Evolutionary conservation across 1,140 invertebrate species (phyloP).

Genomic region (Antheraea pernyi): DNA sequence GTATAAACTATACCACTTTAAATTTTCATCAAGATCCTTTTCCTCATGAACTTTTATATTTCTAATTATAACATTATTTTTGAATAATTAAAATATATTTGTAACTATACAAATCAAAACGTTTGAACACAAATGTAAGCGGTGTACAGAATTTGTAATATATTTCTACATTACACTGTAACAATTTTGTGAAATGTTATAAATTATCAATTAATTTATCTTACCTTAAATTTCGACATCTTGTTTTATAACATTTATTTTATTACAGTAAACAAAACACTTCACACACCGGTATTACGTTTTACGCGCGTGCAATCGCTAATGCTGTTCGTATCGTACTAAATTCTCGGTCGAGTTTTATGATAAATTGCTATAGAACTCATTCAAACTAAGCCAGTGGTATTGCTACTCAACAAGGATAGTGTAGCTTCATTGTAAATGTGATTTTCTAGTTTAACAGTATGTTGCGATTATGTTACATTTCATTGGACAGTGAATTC

Average conservation of each 20-base stretch:
- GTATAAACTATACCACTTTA: too few species aligned
- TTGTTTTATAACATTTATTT: background rate
- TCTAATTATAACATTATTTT: too few species aligned
- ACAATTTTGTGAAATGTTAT: background rate
- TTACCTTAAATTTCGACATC: background rate
- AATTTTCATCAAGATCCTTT: too few species aligned
- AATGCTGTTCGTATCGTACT: background rate
- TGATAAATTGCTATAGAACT: background rate
- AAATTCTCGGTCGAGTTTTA: constrained; percentile 1
- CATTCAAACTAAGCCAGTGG: background rate
- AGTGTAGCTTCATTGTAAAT: background rate
- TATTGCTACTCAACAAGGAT: background rate
- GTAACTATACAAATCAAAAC: too few species aligned
- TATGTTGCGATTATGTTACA: too few species aligned
- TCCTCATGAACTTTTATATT: too few species aligned
- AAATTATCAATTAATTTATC: background rate
- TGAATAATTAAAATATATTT: too few species aligned
- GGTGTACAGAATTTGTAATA: too few species aligned
- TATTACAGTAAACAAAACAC: background rate
- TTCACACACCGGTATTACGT: background rate
- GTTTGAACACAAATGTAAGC: too few species aligned
- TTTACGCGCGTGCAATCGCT: background rate
- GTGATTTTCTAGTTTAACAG: too few species aligned
- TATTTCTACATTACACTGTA: too few species aligned
- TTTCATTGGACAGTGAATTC: too few species aligned